These are phyloP conservation scores for Amphiprion percula DNA, from an alignment of 2,113 vertebrate genomes.

Conservation along the genomic window DNA sequence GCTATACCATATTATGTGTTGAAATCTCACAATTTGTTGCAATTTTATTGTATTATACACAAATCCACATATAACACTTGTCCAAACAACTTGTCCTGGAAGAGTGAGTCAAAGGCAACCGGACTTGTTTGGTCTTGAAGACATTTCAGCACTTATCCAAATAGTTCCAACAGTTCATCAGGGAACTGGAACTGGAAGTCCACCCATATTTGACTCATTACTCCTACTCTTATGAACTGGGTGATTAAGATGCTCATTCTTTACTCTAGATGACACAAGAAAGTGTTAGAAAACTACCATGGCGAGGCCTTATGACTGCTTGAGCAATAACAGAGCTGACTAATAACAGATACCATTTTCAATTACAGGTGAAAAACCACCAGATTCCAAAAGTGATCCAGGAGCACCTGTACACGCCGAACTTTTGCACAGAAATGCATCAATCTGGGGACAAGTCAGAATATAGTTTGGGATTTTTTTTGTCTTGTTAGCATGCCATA, in stretches of 20 bases:
- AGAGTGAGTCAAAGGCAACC: conserved; percentile 12
- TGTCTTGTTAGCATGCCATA: too few species aligned
- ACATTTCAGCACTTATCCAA: neutral
- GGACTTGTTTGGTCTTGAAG: conserved; percentile 20
- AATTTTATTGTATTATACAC: conserved; percentile 1
- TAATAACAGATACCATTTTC: neutral
- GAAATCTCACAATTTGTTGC: neutral
- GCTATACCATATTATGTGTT: neutral
- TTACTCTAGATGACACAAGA: neutral
- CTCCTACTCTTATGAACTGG: neutral
- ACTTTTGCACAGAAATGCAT: neutral
- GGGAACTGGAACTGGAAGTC: neutral
- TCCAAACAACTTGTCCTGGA: neutral
- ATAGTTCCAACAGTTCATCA: neutral
- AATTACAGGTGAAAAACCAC: neutral
- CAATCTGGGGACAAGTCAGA: too few species aligned
- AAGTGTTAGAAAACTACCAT: neutral
- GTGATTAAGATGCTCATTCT: conserved; percentile 10
- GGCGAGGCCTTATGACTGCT: neutral
- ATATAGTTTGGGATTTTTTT: too few species aligned
- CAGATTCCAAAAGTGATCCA: neutral
- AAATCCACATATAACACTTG: neutral
- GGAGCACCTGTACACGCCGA: neutral
- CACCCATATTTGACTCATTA: conserved; percentile 14
- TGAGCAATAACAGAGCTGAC: neutral